Base-by-base conservation (phyloP, 1,140 invertebrate genomes). In the Ylistrum balloti region DNA sequence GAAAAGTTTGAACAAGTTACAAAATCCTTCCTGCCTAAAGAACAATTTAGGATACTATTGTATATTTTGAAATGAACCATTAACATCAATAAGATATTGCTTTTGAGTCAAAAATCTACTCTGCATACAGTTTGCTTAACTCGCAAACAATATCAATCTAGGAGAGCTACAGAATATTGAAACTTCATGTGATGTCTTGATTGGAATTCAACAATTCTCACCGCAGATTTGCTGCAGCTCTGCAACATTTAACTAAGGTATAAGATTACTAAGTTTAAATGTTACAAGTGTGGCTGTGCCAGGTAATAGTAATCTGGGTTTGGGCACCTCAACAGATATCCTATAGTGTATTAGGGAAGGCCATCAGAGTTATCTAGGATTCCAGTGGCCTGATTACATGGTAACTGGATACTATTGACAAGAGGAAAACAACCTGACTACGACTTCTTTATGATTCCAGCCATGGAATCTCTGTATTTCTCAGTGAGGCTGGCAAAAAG, bases 401-500 rank as follows among this genome's bases (percentile, higher is more conserved):
- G 56, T 74, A 74, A 74, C 56, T 11, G 17, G 56, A 74, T 74
- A 74, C n/a, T n/a, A 74, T 74, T 74, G 56, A 74, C 56, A 28
- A 28, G 1, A n/a, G 5, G n/a, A 74, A 74, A n/a, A 74, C 56
- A 74, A 74, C 56, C 56, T 28, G 56, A 74, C n/a, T 74, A n/a
- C 5, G 56, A 28, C 56, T 7, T 74, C 17, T 74, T 28, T 74
- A 74, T 74, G 56, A 74, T 28, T n/a, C n/a, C 11, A n/a, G 13
- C 22, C n/a, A 17, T 74, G 56, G 56, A 74, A 74, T 74, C 56
- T 74, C 56, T n/a, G 22, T 74, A 13, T 38, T 38, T 13, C 35
- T 38, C 35, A 7, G 35, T 38, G 35, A 38, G 35, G 35, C 35
- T 38, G 35, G 13, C 35, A 38, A 7, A 13, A 5, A 38, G 35